Conservation (phyloP, 1,140 invertebrate species). For the Listronotus bonariensis region DNA sequence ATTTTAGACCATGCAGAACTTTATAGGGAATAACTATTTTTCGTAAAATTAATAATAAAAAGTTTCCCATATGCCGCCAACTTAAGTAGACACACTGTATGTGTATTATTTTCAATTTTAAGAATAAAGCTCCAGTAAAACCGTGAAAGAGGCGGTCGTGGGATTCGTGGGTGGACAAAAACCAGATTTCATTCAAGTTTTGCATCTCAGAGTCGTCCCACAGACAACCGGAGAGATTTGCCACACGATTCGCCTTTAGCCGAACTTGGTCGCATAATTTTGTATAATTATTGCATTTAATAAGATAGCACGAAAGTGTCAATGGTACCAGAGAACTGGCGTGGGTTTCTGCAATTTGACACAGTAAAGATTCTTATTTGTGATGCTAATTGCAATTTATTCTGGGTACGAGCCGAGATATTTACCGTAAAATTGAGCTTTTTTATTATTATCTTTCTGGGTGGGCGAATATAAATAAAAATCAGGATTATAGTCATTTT, state of each 20-base stretch:
- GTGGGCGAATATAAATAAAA: too few relatives aligned
- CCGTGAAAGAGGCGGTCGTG: slow-evolving; percentile 18
- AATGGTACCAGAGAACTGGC: slow-evolving; percentile 16
- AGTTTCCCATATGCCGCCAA: too few relatives aligned
- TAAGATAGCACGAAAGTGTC: slow-evolving; percentile 35
- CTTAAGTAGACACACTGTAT: too few relatives aligned
- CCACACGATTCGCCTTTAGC: slow-evolving; percentile 19
- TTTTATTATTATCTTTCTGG: too few relatives aligned
- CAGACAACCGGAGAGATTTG: slow-evolving; percentile 15
- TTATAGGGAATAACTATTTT: too few relatives aligned
- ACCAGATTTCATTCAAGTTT: slow-evolving; percentile 39
- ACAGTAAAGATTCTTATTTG: slow-evolving; percentile 32
- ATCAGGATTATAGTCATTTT: too few relatives aligned
- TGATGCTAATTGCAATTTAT: slow-evolving; percentile 33
- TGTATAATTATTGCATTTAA: slow-evolving; percentile 39
- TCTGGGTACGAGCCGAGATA: slow-evolving; percentile 1
- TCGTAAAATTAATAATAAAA: too few relatives aligned
- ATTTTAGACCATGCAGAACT: too few relatives aligned
- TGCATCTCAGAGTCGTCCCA: slow-evolving; percentile 15
- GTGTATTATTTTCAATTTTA: background rate
- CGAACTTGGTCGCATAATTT: slow-evolving; percentile 39
- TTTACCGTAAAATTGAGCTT: too few relatives aligned
- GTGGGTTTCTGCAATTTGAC: slow-evolving; percentile 34
- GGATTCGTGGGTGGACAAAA: slow-evolving; percentile 31
- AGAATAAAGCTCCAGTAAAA: slow-evolving; percentile 18